A percentile compares a stretch with the other conserved stretches of the same genome.
These are phyloP conservation scores for Diarsia mendica DNA, from an alignment of 2,888 invertebrate genomes.

Conservation along the genomic window DNA sequence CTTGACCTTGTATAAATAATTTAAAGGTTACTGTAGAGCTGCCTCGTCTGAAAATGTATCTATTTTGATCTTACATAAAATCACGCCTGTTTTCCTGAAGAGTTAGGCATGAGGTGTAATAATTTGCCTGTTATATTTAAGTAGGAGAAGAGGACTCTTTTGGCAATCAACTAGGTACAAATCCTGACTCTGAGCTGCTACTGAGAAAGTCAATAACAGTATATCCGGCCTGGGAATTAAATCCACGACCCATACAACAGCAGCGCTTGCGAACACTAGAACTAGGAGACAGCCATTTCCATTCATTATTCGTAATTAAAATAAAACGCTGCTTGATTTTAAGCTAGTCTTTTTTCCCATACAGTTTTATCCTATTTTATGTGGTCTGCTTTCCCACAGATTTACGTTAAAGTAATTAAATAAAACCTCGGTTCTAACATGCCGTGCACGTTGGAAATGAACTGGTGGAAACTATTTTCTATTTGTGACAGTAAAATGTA, in stretches of 20 bases:
- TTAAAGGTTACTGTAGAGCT: neutral
- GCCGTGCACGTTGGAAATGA: neutral
- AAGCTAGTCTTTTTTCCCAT: neutral
- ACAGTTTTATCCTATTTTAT: neutral
- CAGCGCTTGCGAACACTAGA: neutral
- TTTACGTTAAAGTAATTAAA: neutral
- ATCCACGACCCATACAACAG: neutral
- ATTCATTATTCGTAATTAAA: neutral
- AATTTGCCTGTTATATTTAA: neutral
- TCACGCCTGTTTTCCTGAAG: neutral
- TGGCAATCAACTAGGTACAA: neutral
- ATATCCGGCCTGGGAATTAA: neutral
- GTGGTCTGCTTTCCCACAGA: neutral
- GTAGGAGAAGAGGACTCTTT: neutral
- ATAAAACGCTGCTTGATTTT: neutral
- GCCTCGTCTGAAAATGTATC: neutral
- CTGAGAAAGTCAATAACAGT: too few species aligned
- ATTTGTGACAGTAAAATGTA: constrained; percentile 5
- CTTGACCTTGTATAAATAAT: constrained; percentile 24
- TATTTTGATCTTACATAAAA: neutral
- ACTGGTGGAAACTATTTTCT: neutral
- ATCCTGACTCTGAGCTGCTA: neutral
- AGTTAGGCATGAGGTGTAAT: neutral
- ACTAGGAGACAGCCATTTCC: neutral
- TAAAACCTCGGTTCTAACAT: neutral